Evolutionary conservation across 2,888 invertebrate species (phyloP).

Genomic region (Chalcis sispes): DNA sequence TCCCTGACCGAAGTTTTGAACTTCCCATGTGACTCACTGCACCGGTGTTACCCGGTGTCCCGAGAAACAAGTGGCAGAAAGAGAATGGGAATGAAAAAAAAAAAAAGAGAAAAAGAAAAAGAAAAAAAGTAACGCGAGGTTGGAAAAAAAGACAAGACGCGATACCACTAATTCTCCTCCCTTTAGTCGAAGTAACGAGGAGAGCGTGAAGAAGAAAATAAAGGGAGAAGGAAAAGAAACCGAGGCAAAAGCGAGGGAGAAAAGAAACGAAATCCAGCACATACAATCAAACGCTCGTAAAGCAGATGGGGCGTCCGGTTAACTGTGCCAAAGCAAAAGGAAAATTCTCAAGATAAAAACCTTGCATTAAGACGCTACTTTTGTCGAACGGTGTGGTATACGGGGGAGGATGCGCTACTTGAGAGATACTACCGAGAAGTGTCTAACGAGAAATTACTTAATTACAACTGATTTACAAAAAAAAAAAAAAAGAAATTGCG

Average conservation of each 20-base stretch:
- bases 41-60: too few species aligned
- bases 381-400: background rate
- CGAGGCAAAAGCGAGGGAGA: background rate
- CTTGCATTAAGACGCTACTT: background rate
- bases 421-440: too few species aligned
- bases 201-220: too few species aligned
- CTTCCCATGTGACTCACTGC: slow-evolving; percentile 48
- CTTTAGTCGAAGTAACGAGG: background rate
- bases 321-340: background rate
- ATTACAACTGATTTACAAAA: too few species aligned
- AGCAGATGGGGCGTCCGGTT: slow-evolving; percentile 11
- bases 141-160: too few species aligned
- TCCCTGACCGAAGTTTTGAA: slow-evolving; percentile 37
- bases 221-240: background rate
- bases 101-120: slow-evolving; percentile 14
- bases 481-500: too few species aligned
- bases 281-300: slow-evolving; percentile 44
- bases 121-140: too few species aligned
- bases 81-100: background rate
- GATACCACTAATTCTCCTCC: slow-evolving; percentile 37
- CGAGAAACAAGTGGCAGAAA: too few species aligned
- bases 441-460: too few species aligned
- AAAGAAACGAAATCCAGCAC: slow-evolving; percentile 2
- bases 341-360: slow-evolving; percentile 24
- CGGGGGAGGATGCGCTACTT: too few species aligned